Evolutionary conservation across 1,140 invertebrate genomes (phyloP), one percentile per base, ranked within the genome.

Genomic region (Pollicipes pollicipes): DNA sequence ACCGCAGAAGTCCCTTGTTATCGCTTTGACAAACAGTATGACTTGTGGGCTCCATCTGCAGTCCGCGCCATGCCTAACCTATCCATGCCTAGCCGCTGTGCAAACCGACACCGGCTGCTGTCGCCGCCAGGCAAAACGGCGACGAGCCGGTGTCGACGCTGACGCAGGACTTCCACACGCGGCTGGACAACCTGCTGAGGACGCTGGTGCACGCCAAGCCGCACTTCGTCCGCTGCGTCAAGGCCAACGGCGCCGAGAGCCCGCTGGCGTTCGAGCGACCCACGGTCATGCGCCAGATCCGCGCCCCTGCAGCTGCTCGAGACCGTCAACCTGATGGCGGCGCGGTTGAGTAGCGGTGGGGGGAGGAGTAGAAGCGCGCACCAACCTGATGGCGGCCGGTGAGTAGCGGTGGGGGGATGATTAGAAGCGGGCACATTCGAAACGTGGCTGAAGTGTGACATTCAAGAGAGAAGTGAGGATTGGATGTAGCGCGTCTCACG

Each of bases 111-210:
- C 32, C 16, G 32, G 16, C 32, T 6, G 32, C 32, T 35, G 4
- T 35, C 32, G 4, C 32, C 32, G 32, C 32, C 73, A 87, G 86
- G 72, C 82, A 91, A 72, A 92, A 92, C 80, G 90, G 89, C 0
- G 89, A 90, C 79, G 90, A 93, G 78, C 89, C 90, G 10, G 88
- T 91, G 37, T 92, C 91, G 24, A 95, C 92, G 16, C 82, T 96
- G 63, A 94, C 93, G 37, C 91, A 95, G 83, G 94, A 97, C 81
- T 97, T 96, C 77, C 93, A 95, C 79, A 95, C 90, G 64, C 84
- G 93, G 63, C 82, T 97, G 68, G 93, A 96, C 80, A 95, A 95
- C 82, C 81, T 97, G 73, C 80, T 96, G 74, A 84, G 93, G 72
- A 95, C 92, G 31, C 79, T 96, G 73, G 91, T 95, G 58, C 92